Percentiles rank a stretch among this genome's conserved stretches.
Evolutionary conservation across 2,113 vertebrate genomes (phyloP).

Genomic region (Scortum barcoo): DNA sequence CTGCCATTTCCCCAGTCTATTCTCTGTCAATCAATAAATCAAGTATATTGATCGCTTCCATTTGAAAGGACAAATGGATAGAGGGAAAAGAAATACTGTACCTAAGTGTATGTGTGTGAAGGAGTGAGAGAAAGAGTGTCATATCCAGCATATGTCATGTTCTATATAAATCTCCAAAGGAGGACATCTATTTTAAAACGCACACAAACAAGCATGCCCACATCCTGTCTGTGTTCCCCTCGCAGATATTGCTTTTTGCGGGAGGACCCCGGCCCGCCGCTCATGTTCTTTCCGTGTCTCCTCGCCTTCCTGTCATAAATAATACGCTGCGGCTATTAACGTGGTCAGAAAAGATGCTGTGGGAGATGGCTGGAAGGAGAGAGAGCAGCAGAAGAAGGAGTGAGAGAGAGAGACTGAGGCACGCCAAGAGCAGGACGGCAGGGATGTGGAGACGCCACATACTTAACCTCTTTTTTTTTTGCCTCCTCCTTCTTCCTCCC

Average conservation of each 20-base stretch:
- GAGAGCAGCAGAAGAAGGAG: conserved; percentile 9
- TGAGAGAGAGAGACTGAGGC: conserved; percentile 44
- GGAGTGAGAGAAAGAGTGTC: conserved; percentile 10
- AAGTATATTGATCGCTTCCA: conserved; percentile 15
- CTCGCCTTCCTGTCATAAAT: conserved; percentile 68
- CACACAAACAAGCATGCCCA: conserved; percentile 20
- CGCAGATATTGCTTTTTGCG: conserved; percentile 22
- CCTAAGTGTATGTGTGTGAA: neutral
- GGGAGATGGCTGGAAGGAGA: conserved; percentile 23
- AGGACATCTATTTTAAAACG: conserved; percentile 72
- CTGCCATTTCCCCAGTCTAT: conserved; percentile 18
- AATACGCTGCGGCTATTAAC: conserved; percentile 59
- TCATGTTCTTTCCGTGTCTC: conserved; percentile 76
- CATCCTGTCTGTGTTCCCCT: conserved; percentile 27
- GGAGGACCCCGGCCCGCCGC: conserved; percentile 17
- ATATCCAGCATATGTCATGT: conserved; percentile 58
- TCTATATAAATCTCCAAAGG: conserved; percentile 64
- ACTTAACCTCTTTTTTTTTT: conserved; percentile 66
- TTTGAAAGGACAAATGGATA: conserved; percentile 1
- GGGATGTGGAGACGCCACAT: conserved; percentile 53
- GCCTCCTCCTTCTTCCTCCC: conserved; percentile 45
- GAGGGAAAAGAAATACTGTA: neutral
- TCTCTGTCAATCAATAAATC: conserved; percentile 40
- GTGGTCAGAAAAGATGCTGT: conserved; percentile 36
- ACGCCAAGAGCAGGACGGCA: conserved; percentile 51